These are phyloP conservation scores for Scomber colias DNA, from an alignment of 2,113 vertebrate genomes.

Conservation along the genomic window DNA sequence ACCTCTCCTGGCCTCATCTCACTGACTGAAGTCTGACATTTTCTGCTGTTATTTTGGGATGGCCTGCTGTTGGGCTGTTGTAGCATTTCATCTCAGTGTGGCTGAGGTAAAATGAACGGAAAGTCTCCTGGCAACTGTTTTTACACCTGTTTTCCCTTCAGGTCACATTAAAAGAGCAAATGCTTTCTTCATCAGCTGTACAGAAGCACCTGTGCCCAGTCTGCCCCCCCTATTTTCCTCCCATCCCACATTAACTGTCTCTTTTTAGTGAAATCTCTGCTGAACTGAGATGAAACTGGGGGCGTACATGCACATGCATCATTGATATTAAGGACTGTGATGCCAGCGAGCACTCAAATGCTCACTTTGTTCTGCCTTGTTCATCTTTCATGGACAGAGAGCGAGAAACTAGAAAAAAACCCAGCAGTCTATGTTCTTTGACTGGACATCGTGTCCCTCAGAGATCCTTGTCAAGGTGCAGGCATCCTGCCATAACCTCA, in stretches of 20 bases:
- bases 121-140: slow-evolving; percentile 24
- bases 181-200: slow-evolving; percentile 15
- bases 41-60: slow-evolving; percentile 69
- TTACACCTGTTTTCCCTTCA: not conserved
- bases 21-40: slow-evolving; percentile 67
- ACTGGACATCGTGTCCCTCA: slow-evolving; percentile 3
- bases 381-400: slow-evolving; percentile 37
- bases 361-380: slow-evolving; percentile 17
- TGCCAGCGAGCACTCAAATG: not conserved
- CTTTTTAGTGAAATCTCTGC: not conserved
- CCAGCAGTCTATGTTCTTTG: not conserved
- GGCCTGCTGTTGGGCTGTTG: slow-evolving; percentile 46
- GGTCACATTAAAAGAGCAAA: slow-evolving; percentile 62
- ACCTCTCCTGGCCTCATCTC: slow-evolving; percentile 64
- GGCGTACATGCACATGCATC: slow-evolving; percentile 14
- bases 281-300: not conserved
- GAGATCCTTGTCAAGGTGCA: slow-evolving; percentile 3
- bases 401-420: slow-evolving; percentile 2
- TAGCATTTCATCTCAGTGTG: slow-evolving; percentile 36
- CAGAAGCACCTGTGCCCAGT: slow-evolving; percentile 51
- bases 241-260: not conserved
- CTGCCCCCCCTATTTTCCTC: slow-evolving; percentile 7
- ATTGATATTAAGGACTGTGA: slow-evolving; percentile 26
- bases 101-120: slow-evolving; percentile 45
- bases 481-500: not conserved